phyloP scores from a whole-genome alignment of 1,140 invertebrate genomes.

The Bilobella aurantiaca region DNA sequence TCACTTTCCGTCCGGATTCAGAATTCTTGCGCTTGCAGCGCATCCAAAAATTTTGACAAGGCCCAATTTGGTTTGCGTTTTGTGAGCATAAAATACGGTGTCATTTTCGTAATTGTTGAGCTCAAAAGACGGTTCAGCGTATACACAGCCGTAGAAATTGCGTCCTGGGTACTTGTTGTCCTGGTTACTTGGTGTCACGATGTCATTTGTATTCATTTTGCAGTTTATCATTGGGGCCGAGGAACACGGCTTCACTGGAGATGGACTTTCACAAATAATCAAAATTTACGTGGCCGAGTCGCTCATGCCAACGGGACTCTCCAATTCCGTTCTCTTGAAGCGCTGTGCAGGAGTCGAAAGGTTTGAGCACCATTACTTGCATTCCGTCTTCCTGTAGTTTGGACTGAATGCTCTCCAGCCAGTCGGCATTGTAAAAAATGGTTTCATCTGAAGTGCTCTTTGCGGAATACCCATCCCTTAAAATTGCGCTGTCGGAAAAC shows the following conservation, averaged over 20 bases:
- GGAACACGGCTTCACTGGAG: neutral
- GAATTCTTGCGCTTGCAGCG: neutral
- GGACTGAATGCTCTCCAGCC: neutral
- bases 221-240: neutral
- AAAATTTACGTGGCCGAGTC: neutral
- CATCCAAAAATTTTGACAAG: slow-evolving; percentile 23
- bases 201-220: neutral
- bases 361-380: neutral
- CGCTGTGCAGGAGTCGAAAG: neutral
- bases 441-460: neutral
- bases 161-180: slow-evolving; percentile 36
- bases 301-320: neutral
- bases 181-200: neutral
- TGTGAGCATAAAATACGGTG: slow-evolving; percentile 15
- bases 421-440: neutral
- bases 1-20: neutral
- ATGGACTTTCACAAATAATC: neutral
- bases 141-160: slow-evolving; percentile 40
- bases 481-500: slow-evolving; percentile 9
- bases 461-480: neutral
- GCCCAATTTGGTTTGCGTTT: slow-evolving; percentile 3
- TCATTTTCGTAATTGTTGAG: slow-evolving; percentile 6
- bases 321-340: neutral
- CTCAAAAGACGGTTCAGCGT: slow-evolving; percentile 13
- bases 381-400: neutral